A percentile compares a stretch with the other conserved stretches of the same genome.
Conservation (phyloP, 2,888 invertebrate species). For the Acronicta alni region DNA sequence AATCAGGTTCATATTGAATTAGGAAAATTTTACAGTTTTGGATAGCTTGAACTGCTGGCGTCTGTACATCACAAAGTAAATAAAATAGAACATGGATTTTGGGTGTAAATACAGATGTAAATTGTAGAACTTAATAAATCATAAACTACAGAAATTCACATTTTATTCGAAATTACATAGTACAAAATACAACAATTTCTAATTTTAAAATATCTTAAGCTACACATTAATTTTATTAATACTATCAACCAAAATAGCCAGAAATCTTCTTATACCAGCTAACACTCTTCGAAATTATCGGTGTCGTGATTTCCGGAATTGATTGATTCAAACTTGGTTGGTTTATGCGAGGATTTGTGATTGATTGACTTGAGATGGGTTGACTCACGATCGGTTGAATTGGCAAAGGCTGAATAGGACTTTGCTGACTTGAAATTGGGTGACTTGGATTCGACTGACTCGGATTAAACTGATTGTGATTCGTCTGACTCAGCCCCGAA, state of each 20-base stretch:
- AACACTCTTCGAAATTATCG: background rate
- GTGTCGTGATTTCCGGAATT: background rate
- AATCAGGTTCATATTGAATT: too few relatives aligned
- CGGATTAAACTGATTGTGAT: background rate
- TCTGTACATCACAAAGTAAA: too few relatives aligned
- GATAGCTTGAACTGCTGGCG: too few relatives aligned
- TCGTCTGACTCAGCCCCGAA: background rate
- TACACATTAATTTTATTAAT: conserved; percentile 1
- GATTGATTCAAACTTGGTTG: conserved; percentile 2
- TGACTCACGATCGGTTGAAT: conserved; percentile 10
- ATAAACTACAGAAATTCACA: too few relatives aligned
- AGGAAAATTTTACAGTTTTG: too few relatives aligned
- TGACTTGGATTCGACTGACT: background rate
- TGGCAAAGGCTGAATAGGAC: conserved; percentile 3
- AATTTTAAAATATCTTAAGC: conserved; percentile 7
- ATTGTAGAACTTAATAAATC: too few relatives aligned
- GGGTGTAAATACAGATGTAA: too few relatives aligned
- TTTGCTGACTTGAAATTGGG: background rate
- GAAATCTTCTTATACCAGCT: conserved; percentile 16
- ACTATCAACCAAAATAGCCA: conserved; percentile 18
- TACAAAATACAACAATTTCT: conserved; percentile 3
- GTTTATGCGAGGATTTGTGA: background rate
- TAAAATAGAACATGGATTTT: too few relatives aligned
- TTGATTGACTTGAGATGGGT: conserved; percentile 14
- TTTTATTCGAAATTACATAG: conserved; percentile 1